phyloP scores from a whole-genome alignment of 2,888 invertebrate species.

The Hirtodrosophila histrioides region DNA sequence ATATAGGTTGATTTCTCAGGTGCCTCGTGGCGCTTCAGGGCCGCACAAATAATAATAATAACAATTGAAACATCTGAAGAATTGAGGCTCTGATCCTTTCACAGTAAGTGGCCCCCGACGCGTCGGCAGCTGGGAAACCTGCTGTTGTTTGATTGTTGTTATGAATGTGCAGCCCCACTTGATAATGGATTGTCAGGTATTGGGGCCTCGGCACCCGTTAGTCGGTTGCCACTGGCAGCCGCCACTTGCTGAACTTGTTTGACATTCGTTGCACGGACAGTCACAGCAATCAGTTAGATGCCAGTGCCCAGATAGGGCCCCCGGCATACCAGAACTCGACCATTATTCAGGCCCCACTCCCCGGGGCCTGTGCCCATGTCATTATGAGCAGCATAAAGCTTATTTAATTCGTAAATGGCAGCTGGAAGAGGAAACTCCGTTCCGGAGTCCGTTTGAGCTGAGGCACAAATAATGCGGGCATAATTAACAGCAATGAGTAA shows the following conservation, averaged over 20 bases:
- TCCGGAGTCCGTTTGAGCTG: not conserved
- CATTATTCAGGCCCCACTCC: constrained; percentile 13
- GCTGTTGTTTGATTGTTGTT: too few relatives aligned
- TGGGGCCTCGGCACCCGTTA: constrained; percentile 31
- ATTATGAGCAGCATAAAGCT: constrained; percentile 42
- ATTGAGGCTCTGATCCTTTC: too few relatives aligned
- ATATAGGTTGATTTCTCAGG: too few relatives aligned
- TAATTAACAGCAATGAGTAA: constrained; percentile 58
- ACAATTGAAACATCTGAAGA: too few relatives aligned
- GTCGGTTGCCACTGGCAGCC: constrained; percentile 74
- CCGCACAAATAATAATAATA: too few relatives aligned
- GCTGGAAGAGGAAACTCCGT: constrained; percentile 1
- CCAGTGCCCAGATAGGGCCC: constrained; percentile 28
- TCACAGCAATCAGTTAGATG: constrained; percentile 50
- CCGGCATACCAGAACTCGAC: not conserved
- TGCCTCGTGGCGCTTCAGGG: too few relatives aligned
- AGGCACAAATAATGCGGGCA: constrained; percentile 59
- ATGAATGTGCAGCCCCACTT: constrained; percentile 21
- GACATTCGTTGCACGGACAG: constrained; percentile 46
- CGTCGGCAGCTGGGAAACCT: too few relatives aligned
- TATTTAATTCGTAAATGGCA: constrained; percentile 57
- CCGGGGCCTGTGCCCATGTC: constrained; percentile 9
- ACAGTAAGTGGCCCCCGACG: too few relatives aligned
- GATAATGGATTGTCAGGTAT: constrained; percentile 45
- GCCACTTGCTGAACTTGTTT: constrained; percentile 66